Conservation (phyloP, 2,113 vertebrate species). For the Marmota flaviventris region DNA sequence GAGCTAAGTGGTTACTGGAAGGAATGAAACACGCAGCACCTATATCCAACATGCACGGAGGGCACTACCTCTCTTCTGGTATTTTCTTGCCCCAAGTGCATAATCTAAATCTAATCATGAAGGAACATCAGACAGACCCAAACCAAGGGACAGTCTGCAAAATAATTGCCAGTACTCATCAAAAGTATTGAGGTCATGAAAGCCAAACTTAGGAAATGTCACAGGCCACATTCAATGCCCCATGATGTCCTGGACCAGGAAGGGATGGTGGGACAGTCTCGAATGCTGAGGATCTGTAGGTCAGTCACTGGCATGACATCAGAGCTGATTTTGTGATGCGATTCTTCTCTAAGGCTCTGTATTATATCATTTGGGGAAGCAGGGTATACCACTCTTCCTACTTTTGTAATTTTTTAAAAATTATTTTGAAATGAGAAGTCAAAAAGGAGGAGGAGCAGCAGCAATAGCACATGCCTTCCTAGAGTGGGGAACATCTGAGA, state of each 20-base stretch:
- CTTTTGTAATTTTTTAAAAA: neutral
- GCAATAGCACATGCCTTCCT: neutral
- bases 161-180: neutral
- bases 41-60: neutral
- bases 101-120: neutral
- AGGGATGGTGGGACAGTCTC: neutral
- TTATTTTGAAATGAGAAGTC: neutral
- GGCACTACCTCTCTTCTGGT: accelerated
- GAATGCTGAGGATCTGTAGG: neutral
- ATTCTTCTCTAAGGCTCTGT: neutral
- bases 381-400: neutral
- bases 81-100: neutral
- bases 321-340: neutral
- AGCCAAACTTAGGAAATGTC: neutral
- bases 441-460: neutral
- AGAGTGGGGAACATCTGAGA: neutral
- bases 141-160: neutral
- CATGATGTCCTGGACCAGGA: neutral
- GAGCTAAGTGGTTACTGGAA: too few species aligned
- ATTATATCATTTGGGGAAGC: neutral
- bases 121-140: neutral
- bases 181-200: neutral
- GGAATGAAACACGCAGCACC: neutral
- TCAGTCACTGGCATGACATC: neutral
- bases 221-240: neutral